Conservation (phyloP, 2,113 vertebrate species). For the Boleophthalmus pectinirostris region DNA sequence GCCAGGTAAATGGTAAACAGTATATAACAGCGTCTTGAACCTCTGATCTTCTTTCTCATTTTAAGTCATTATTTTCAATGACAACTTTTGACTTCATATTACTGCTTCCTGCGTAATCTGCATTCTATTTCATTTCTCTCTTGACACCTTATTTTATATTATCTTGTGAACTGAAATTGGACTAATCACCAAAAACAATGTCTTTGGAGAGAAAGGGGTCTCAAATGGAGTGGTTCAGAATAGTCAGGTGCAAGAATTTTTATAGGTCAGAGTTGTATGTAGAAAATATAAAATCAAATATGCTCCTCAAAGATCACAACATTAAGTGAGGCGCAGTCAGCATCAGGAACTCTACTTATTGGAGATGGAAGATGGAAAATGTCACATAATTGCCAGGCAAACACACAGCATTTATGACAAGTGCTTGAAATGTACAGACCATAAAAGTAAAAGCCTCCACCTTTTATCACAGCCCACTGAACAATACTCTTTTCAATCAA, state of each 20-base stretch:
- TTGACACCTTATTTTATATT: background rate
- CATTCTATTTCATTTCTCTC: background rate
- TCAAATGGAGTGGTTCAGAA: background rate
- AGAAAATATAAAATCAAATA: constrained; percentile 23
- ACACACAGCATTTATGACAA: constrained; percentile 8
- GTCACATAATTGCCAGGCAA: constrained; percentile 3
- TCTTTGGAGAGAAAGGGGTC: background rate
- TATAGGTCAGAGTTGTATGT: background rate
- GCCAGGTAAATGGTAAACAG: no score
- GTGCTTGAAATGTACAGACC: background rate
- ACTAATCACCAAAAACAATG: background rate
- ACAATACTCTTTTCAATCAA: constrained; percentile 19
- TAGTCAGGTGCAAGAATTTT: constrained; percentile 7
- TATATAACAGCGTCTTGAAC: no score
- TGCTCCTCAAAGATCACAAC: constrained; percentile 8
- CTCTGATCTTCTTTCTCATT: background rate
- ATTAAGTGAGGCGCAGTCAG: background rate
- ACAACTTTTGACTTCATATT: background rate
- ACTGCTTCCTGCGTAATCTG: background rate
- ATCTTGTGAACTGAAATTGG: background rate
- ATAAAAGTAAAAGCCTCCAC: constrained; percentile 15
- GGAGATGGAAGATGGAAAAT: background rate
- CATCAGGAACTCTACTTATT: constrained; percentile 17
- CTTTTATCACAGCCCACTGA: constrained; percentile 13
- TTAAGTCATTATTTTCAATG: background rate